Evolutionary conservation across 2,113 vertebrate species (phyloP).

Genomic region (Egretta garzetta): DNA sequence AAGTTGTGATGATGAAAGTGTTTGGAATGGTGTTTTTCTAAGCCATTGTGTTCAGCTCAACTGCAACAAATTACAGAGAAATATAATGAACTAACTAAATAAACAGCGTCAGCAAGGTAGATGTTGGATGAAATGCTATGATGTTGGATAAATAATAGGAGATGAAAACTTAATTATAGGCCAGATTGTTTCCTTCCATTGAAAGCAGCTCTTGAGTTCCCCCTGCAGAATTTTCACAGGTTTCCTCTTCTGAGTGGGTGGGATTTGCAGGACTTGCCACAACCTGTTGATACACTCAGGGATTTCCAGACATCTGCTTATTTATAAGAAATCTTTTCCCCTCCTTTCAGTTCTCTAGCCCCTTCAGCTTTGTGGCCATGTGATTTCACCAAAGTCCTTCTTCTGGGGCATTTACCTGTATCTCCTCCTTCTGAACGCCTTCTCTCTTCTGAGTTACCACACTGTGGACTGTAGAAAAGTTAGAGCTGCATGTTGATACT

Average conservation of each 20-base stretch:
- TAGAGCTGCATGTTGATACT: not conserved
- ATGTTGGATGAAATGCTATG: conserved; percentile 49
- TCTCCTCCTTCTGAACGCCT: not conserved
- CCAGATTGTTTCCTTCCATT: conserved; percentile 23
- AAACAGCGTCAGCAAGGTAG: conserved; percentile 66
- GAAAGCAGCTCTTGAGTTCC: conserved; percentile 54
- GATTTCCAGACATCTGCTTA: not conserved
- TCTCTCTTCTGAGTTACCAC: not conserved
- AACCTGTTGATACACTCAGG: not conserved
- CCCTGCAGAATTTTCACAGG: conserved; percentile 52
- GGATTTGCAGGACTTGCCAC: not conserved
- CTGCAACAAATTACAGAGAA: conserved; percentile 62
- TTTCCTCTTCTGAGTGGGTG: conserved; percentile 9
- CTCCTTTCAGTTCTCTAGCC: not conserved
- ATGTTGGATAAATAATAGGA: conserved; percentile 57
- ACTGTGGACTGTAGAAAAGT: not conserved
- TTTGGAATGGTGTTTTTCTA: conserved; percentile 67
- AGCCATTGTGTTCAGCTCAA: conserved; percentile 50
- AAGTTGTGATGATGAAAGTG: conserved; percentile 67
- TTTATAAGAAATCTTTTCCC: not conserved
- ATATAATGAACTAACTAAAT: conserved; percentile 69
- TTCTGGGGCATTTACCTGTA: not conserved
- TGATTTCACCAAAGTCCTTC: not conserved
- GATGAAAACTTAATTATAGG: conserved; percentile 69
- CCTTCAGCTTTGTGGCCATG: not conserved